Evolutionary conservation across 2,888 invertebrate genomes (phyloP).

Genomic region (Eupsilia transversa): DNA sequence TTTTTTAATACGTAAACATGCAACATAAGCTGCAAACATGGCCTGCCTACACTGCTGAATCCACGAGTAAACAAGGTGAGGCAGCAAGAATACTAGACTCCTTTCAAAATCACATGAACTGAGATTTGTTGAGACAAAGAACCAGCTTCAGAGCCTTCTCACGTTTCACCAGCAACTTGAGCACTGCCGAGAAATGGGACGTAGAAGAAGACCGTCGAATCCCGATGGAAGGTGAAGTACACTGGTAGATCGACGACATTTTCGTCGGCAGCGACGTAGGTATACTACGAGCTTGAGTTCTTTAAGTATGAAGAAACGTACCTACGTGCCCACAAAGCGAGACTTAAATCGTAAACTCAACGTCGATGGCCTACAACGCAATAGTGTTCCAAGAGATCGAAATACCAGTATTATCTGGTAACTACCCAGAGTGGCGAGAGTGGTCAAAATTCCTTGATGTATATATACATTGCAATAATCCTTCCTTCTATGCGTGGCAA

Average conservation of each 20-base stretch:
- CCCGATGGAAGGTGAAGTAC: neutral
- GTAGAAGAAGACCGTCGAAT: too few relatives aligned
- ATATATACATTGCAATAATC: neutral
- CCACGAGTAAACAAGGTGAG: neutral
- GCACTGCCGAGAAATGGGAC: neutral
- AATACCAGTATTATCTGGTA: neutral
- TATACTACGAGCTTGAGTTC: neutral
- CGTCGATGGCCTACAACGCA: neutral
- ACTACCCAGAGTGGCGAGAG: too few relatives aligned
- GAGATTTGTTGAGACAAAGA: neutral
- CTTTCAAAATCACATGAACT: neutral
- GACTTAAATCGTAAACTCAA: neutral
- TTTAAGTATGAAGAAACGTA: too few relatives aligned
- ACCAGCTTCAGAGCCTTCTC: neutral
- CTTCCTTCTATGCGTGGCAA: neutral
- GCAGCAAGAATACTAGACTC: neutral
- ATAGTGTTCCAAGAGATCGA: neutral
- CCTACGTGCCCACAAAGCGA: neutral
- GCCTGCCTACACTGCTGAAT: neutral
- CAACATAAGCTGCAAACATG: neutral
- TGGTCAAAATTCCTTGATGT: neutral
- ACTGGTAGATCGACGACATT: neutral
- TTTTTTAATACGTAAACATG: neutral
- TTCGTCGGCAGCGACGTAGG: neutral
- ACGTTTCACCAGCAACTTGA: neutral